phyloP scores from a whole-genome alignment of 2,113 vertebrate species.

The Baryphthengus martii region DNA sequence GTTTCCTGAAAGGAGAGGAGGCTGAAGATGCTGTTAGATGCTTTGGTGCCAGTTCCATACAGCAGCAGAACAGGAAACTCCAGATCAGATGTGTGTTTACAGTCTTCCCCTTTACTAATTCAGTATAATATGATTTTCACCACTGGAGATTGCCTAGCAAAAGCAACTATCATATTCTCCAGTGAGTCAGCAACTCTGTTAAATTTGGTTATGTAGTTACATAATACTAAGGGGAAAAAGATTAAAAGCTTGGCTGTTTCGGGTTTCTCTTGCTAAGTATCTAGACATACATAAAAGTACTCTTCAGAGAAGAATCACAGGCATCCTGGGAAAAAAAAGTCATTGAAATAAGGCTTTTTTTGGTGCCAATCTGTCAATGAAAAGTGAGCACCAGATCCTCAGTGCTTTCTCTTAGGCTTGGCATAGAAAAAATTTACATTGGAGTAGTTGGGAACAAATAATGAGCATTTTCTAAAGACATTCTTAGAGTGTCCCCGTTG shows the following conservation, averaged over 20 bases:
- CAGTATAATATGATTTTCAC: neutral
- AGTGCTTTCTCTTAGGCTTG: neutral
- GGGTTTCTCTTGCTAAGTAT: neutral
- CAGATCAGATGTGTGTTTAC: neutral
- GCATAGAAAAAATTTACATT: neutral
- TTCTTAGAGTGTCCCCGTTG: neutral
- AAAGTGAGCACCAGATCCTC: neutral
- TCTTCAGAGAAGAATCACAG: neutral
- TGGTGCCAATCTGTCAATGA: neutral
- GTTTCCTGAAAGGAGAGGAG: neutral
- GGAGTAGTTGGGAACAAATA: neutral
- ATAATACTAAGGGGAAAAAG: neutral
- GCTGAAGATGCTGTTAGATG: neutral
- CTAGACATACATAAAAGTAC: neutral
- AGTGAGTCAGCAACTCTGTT: neutral
- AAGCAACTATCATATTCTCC: neutral
- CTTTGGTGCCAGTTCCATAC: neutral
- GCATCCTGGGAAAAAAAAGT: neutral
- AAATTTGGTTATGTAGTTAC: neutral
- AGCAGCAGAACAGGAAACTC: neutral
- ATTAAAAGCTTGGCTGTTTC: neutral
- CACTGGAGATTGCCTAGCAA: neutral
- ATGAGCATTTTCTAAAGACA: neutral
- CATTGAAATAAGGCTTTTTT: neutral
- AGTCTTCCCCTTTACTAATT: neutral